These are phyloP conservation scores for Phaonia tiefii DNA, from an alignment of 2,888 invertebrate genomes.

Conservation along the genomic window DNA sequence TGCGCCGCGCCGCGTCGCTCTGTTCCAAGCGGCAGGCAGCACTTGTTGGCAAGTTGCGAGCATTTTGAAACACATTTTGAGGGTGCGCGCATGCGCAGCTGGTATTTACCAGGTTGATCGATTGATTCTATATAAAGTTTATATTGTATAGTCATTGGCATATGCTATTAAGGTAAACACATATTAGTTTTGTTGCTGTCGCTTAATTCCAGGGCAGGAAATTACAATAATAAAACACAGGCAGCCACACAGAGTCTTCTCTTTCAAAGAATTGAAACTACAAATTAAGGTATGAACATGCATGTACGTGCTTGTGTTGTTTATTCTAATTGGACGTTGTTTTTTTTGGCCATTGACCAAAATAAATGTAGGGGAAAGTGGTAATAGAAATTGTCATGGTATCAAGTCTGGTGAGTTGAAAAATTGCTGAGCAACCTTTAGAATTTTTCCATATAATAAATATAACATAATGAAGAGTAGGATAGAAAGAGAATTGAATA, in stretches of 20 bases:
- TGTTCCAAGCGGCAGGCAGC: too few species aligned
- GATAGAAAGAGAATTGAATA: not conserved
- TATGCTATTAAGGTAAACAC: not conserved
- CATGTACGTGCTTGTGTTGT: not conserved
- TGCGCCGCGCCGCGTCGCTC: too few species aligned
- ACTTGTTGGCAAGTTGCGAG: conserved; percentile 5
- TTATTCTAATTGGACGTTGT: conserved; percentile 36
- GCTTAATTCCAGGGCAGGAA: conserved; percentile 9
- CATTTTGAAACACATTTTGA: conserved; percentile 22
- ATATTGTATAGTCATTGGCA: not conserved
- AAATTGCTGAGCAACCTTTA: not conserved
- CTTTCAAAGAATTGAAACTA: not conserved
- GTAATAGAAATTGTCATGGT: conserved; percentile 21
- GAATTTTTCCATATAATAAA: not conserved
- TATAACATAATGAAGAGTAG: not conserved
- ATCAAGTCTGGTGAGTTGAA: conserved; percentile 17
- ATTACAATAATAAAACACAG: not conserved
- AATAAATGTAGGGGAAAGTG: conserved; percentile 28
- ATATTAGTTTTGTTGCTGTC: not conserved
- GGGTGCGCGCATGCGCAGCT: conserved; percentile 43
- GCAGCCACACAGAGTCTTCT: not conserved
- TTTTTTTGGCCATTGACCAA: conserved; percentile 26
- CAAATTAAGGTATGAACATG: conserved; percentile 1
- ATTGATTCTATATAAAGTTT: conserved; percentile 26
- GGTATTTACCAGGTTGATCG: conserved; percentile 16